Conservation (phyloP, 2,113 vertebrate genomes). For the Corynorhinus townsendii region DNA sequence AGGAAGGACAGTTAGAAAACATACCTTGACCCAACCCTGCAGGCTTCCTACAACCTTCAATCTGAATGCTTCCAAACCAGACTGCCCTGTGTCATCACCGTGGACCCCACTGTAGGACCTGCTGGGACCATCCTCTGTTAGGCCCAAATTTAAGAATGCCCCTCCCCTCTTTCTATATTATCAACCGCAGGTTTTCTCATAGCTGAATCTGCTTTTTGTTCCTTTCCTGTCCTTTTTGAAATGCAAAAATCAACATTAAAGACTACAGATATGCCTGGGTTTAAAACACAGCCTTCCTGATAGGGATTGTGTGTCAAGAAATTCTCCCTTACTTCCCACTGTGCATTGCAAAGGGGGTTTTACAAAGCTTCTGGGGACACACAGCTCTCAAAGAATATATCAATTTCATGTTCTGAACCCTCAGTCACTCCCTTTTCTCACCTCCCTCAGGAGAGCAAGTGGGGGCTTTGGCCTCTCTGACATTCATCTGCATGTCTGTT, state of each 20-base stretch:
- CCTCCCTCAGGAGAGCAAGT: neutral
- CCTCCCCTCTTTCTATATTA: neutral
- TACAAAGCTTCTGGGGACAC: neutral
- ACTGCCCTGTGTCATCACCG: fast-evolving
- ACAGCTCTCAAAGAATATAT: neutral
- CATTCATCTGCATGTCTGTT: neutral
- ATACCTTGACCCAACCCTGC: too few species aligned
- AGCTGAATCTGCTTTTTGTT: neutral
- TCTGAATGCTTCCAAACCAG: neutral
- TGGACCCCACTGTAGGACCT: neutral
- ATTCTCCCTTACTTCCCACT: fast-evolving
- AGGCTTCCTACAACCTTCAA: neutral
- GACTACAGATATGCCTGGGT: neutral
- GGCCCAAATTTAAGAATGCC: neutral
- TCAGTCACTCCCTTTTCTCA: neutral
- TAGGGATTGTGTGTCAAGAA: neutral
- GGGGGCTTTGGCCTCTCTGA: neutral
- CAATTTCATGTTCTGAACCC: neutral
- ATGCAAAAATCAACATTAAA: neutral
- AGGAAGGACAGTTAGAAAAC: neutral
- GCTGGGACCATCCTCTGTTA: neutral
- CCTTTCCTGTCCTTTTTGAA: neutral
- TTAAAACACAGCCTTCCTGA: neutral
- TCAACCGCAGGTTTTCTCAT: neutral
- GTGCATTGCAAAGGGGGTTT: neutral